phyloP scores from a whole-genome alignment of 1,140 invertebrate species.

The Acarapis woodi region DNA sequence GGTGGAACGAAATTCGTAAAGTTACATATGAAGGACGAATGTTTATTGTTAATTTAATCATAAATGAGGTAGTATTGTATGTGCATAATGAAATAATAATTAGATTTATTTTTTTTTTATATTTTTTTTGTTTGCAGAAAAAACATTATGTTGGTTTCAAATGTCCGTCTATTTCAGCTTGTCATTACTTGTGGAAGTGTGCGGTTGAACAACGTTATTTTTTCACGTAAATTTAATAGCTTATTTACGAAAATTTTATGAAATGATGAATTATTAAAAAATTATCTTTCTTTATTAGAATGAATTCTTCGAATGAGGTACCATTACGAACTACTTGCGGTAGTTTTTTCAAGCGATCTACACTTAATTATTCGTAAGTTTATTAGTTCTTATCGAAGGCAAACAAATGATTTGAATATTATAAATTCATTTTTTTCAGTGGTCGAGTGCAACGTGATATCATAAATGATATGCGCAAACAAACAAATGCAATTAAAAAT shows the following conservation, averaged over 20 bases:
- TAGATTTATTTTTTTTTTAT: too few species aligned
- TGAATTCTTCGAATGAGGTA: slow-evolving; percentile 54
- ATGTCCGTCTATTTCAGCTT: slow-evolving; percentile 57
- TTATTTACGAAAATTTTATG: slow-evolving; percentile 5
- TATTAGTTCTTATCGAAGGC: slow-evolving; percentile 1
- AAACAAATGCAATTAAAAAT: too few species aligned
- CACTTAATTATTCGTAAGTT: slow-evolving; percentile 35
- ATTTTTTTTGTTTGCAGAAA: slow-evolving; percentile 29
- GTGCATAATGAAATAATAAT: too few species aligned
- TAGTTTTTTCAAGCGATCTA: slow-evolving; percentile 73
- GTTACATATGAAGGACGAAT: slow-evolving; percentile 92
- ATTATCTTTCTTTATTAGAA: slow-evolving; percentile 21
- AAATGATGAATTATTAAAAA: neutral
- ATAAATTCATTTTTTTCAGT: slow-evolving; percentile 24
- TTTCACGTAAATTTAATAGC: slow-evolving; percentile 52
- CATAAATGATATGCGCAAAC: slow-evolving; percentile 33
- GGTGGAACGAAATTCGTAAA: slow-evolving; percentile 76
- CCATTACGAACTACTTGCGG: slow-evolving; percentile 59
- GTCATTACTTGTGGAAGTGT: slow-evolving; percentile 77
- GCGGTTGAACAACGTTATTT: slow-evolving; percentile 88
- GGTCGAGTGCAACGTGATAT: slow-evolving; percentile 64
- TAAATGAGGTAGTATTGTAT: slow-evolving; percentile 30
- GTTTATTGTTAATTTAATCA: slow-evolving; percentile 64
- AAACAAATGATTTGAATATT: too few species aligned
- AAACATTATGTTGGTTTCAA: slow-evolving; percentile 87